A percentile compares a stretch with the other conserved stretches of the same genome.
These are phyloP conservation scores for Eristalis intricaria DNA, from an alignment of 2,888 invertebrate species.

Conservation along the genomic window DNA sequence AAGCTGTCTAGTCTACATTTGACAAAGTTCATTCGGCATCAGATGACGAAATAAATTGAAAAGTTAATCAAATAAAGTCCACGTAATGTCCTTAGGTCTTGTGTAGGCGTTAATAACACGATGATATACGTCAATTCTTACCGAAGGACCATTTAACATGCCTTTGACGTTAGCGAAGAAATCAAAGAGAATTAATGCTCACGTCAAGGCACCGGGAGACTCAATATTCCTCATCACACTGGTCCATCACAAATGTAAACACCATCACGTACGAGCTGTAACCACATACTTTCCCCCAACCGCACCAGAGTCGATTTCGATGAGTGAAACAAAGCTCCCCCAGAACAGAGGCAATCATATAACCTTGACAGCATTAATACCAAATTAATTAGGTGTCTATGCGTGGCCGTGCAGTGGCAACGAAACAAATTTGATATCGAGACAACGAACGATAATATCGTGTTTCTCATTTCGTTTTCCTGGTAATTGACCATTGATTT, in stretches of 20 bases:
- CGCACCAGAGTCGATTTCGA: neutral
- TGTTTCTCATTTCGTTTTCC: conserved; percentile 1
- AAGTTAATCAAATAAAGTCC: no score
- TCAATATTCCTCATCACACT: neutral
- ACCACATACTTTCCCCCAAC: neutral
- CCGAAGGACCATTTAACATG: no score
- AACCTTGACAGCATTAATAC: neutral
- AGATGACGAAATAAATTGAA: no score
- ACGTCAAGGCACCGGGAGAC: neutral
- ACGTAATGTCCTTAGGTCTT: no score
- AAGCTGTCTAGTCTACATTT: no score
- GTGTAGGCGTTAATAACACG: no score
- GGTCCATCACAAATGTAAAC: neutral
- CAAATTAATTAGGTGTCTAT: conserved; percentile 1
- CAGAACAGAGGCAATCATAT: neutral
- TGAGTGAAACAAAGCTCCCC: neutral
- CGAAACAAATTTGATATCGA: neutral
- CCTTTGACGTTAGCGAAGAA: no score
- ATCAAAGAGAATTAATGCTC: no score
- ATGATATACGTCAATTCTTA: no score
- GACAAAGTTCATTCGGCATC: no score
- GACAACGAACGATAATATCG: neutral
- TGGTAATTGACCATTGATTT: conserved; percentile 27
- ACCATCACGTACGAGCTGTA: neutral
- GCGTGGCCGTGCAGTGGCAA: neutral